A percentile compares a stretch with the other conserved stretches of the same genome.
phyloP scores from a whole-genome alignment of 1,140 invertebrate species.

The Tetramorium alpestre region DNA sequence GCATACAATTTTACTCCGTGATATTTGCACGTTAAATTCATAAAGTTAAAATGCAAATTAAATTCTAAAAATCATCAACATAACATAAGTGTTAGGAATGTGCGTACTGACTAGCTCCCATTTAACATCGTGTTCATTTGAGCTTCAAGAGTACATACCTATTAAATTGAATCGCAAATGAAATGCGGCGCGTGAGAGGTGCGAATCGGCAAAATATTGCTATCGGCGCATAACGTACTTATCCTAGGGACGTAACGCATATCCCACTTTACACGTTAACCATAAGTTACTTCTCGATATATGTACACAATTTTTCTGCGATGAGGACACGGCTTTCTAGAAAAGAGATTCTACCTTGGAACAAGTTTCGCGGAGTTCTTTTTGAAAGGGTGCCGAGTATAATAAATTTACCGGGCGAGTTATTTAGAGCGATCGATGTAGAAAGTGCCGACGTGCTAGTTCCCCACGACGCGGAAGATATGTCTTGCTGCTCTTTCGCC shows the following conservation, averaged over 20 bases:
- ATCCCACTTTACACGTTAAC: conserved; percentile 19
- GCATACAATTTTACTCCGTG: neutral
- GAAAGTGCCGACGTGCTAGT: conserved; percentile 61
- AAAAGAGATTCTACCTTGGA: conserved; percentile 29
- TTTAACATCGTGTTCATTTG: neutral
- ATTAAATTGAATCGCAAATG: neutral
- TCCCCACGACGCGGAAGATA: conserved; percentile 21
- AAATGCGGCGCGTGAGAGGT: neutral
- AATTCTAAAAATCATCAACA: conserved; percentile 32
- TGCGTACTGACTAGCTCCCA: neutral
- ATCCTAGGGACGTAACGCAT: neutral
- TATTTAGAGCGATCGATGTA: conserved; percentile 69
- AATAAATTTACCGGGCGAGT: conserved; percentile 67
- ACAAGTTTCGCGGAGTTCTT: conserved; percentile 39
- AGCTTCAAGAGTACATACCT: neutral
- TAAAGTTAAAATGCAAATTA: conserved; percentile 18
- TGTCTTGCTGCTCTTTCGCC: conserved; percentile 42
- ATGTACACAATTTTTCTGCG: neutral
- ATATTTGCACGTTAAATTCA: conserved; percentile 58
- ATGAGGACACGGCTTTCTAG: conserved; percentile 1
- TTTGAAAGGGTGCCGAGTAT: conserved; percentile 52
- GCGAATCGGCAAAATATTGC: conserved; percentile 7
- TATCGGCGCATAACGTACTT: neutral
- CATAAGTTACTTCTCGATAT: conserved; percentile 8
- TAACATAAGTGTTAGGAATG: neutral